phyloP scores from a whole-genome alignment of 2,113 vertebrate genomes.

The Anguilla japonica region DNA sequence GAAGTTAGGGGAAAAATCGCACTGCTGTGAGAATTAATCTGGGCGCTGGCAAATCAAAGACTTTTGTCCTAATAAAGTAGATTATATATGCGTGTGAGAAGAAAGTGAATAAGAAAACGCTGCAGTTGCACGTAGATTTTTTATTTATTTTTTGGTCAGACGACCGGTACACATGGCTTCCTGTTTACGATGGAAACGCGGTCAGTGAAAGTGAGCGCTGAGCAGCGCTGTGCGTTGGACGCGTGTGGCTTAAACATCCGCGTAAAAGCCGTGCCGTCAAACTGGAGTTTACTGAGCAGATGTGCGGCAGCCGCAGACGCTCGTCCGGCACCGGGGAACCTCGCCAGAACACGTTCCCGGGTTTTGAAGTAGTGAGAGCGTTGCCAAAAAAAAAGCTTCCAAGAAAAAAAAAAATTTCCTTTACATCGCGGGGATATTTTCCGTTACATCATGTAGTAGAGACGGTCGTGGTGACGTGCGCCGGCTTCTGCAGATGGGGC shows the following conservation, averaged over 20 bases:
- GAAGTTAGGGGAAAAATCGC: not conserved
- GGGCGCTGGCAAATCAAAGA: not conserved
- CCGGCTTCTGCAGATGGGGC: not conserved
- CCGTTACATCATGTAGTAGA: too few relatives aligned
- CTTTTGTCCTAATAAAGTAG: not conserved
- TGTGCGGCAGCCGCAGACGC: not conserved
- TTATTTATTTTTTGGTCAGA: not conserved
- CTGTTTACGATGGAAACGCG: constrained; percentile 36
- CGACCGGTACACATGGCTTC: constrained; percentile 30
- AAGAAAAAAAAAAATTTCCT: not conserved
- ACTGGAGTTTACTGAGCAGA: constrained; percentile 32
- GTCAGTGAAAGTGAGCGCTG: constrained; percentile 28
- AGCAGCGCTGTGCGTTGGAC: constrained; percentile 26
- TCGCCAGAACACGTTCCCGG: not conserved
- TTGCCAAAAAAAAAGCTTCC: not conserved
- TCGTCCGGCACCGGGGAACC: not conserved
- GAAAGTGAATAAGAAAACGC: not conserved
- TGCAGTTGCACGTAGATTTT: not conserved
- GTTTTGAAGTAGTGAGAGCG: not conserved
- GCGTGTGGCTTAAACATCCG: constrained; percentile 34
- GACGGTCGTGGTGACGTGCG: not conserved
- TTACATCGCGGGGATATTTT: not conserved
- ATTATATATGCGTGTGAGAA: not conserved
- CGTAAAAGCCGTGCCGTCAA: constrained; percentile 37
- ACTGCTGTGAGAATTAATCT: not conserved